A percentile compares a stretch with the other conserved stretches of the same genome.
phyloP scores from a whole-genome alignment of 1,140 invertebrate genomes.

The Lepidurus apus region DNA sequence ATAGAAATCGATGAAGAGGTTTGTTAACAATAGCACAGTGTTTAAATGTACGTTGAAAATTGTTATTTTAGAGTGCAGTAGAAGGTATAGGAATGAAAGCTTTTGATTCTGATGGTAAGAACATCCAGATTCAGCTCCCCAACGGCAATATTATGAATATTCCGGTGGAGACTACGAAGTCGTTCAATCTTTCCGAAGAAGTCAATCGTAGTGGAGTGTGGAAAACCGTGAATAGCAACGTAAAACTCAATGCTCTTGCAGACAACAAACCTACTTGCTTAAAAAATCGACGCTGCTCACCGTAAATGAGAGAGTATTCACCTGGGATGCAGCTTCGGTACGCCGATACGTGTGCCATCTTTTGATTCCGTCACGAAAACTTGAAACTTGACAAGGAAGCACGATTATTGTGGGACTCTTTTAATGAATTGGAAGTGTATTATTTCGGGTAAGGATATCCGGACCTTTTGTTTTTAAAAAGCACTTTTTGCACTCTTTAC shows the following conservation, averaged over 20 bases:
- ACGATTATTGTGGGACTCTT: too few species aligned
- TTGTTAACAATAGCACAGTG: background rate
- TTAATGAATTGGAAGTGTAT: too few species aligned
- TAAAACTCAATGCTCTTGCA: conserved; percentile 38
- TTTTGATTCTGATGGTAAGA: conserved; percentile 40
- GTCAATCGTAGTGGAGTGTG: conserved; percentile 88
- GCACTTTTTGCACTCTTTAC: too few species aligned
- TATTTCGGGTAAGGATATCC: too few species aligned
- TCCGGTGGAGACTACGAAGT: conserved; percentile 29
- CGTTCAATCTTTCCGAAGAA: conserved; percentile 87
- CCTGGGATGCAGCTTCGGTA: background rate
- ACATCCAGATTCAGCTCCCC: conserved; percentile 77
- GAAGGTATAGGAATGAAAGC: background rate
- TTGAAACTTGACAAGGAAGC: too few species aligned
- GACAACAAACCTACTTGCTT: conserved; percentile 29
- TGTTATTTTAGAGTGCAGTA: background rate
- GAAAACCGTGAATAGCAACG: conserved; percentile 77
- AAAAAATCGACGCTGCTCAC: conserved; percentile 30
- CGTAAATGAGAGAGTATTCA: background rate
- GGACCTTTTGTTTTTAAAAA: too few species aligned
- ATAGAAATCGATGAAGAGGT: conserved; percentile 41
- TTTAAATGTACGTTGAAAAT: background rate
- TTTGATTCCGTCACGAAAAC: too few species aligned
- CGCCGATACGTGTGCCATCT: too few species aligned
- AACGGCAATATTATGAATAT: conserved; percentile 89